Evolutionary conservation across 2,797 vertebrate genomes (phyloP).

Genomic region (Paratrypauchen microcephalus): DNA sequence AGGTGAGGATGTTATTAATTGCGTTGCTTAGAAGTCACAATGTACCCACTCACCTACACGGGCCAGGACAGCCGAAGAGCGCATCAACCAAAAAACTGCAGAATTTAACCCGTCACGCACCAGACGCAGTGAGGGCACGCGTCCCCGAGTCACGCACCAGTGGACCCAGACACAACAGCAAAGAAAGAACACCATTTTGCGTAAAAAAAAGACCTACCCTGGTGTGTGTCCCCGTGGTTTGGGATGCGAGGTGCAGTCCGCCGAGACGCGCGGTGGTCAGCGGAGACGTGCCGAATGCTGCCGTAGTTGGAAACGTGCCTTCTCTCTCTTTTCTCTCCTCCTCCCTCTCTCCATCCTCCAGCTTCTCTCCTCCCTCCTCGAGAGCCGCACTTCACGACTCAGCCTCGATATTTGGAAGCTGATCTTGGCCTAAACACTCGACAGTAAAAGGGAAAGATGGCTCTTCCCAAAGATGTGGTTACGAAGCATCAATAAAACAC

Average conservation of each 20-base stretch:
- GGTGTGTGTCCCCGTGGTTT: neutral
- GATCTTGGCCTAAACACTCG: conserved; percentile 71
- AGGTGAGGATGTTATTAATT: neutral
- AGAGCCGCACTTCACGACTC: conserved; percentile 68
- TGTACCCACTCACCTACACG: conserved; percentile 35
- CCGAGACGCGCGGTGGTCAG: conserved; percentile 7
- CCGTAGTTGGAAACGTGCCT: conserved; percentile 17
- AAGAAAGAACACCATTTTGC: conserved; percentile 4
- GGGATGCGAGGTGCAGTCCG: conserved; percentile 17
- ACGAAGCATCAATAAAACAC: neutral
- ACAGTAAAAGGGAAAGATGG: conserved; percentile 68
- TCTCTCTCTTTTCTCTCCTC: conserved; percentile 43
- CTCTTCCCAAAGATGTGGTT: neutral
- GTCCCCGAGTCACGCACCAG: conserved; percentile 12
- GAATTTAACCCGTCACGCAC: conserved; percentile 81
- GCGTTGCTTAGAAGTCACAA: conserved; percentile 16
- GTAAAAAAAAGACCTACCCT: no score
- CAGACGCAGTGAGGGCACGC: conserved; percentile 20
- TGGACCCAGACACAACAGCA: neutral
- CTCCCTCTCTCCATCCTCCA: conserved; percentile 63
- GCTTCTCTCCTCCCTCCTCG: conserved; percentile 21
- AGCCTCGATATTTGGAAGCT: conserved; percentile 71
- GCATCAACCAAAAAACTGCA: conserved; percentile 76
- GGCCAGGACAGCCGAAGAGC: conserved; percentile 48
- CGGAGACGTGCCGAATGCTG: conserved; percentile 30